phyloP scores from a whole-genome alignment of 2,113 vertebrate species.

The Nesogale talazaci region DNA sequence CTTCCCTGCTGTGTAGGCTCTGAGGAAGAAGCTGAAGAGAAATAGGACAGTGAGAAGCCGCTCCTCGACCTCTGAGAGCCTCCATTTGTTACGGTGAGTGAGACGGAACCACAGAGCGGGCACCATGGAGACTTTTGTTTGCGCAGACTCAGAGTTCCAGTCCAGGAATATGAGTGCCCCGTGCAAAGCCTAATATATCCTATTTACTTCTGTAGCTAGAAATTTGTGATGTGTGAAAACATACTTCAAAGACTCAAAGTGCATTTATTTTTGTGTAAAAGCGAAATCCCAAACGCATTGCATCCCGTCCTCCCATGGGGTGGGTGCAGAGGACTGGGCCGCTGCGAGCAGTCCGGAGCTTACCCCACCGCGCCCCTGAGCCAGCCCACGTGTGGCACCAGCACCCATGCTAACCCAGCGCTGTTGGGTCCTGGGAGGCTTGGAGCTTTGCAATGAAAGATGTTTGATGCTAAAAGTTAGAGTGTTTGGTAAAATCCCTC shows the following conservation, averaged over 20 bases:
- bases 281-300: too few species aligned
- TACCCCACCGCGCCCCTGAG: too few species aligned
- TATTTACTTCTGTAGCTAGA: background rate
- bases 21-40: conserved; percentile 93
- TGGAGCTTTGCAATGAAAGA: background rate
- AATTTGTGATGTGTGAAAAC: background rate
- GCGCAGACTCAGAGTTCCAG: background rate
- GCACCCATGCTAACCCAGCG: background rate
- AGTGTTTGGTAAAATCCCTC: background rate
- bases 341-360: too few species aligned
- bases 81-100: conserved; percentile 64
- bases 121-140: background rate
- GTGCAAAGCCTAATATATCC: background rate
- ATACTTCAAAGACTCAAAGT: background rate
- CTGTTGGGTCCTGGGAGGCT: accelerated
- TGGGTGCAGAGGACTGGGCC: too few species aligned
- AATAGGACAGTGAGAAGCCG: conserved; percentile 91
- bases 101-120: background rate
- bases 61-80: conserved; percentile 84
- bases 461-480: too few species aligned
- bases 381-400: background rate
- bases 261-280: background rate
- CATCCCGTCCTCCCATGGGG: too few species aligned
- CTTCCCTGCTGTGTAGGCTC: conserved; percentile 83
- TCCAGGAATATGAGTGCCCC: background rate